phyloP scores from a whole-genome alignment of 2,888 invertebrate genomes.

The Physocephala rufipes region DNA sequence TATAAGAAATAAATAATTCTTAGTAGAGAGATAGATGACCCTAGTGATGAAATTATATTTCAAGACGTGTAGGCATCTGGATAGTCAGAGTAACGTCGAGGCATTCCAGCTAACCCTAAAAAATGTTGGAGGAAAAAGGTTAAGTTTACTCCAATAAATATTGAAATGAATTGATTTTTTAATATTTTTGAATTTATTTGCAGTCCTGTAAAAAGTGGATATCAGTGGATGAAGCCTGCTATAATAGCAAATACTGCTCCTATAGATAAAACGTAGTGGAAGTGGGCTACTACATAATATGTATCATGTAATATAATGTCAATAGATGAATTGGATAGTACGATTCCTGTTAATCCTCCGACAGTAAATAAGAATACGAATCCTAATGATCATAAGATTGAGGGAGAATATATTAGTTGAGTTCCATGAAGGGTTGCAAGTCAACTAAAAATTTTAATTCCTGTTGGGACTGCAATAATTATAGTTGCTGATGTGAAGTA shows the following conservation, averaged over 20 bases:
- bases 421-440: conserved; percentile 74
- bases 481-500: conserved; percentile 86
- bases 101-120: conserved; percentile 75
- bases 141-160: conserved; percentile 81
- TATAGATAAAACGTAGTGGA: too few species aligned
- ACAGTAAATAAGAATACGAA: conserved; percentile 82
- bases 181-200: conserved; percentile 70
- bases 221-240: conserved; percentile 79
- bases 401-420: conserved; percentile 70
- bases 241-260: conserved; percentile 75
- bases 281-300: too few species aligned
- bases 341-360: conserved; percentile 72
- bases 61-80: conserved; percentile 73
- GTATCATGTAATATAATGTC: not conserved
- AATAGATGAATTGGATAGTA: not conserved
- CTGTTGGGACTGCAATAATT: conserved; percentile 87
- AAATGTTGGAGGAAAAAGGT: conserved; percentile 86
- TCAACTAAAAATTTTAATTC: conserved; percentile 81
- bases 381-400: conserved; percentile 75
- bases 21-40: conserved; percentile 72
- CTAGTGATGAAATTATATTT: conserved; percentile 76
- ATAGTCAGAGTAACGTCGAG: conserved; percentile 80
- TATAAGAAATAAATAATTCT: conserved; percentile 71
- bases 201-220: conserved; percentile 74
- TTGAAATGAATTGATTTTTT: conserved; percentile 77